A percentile compares a stretch with the other conserved stretches of the same genome.
phyloP scores from a whole-genome alignment of 2,888 invertebrate genomes.

The Microplitis manilae region DNA sequence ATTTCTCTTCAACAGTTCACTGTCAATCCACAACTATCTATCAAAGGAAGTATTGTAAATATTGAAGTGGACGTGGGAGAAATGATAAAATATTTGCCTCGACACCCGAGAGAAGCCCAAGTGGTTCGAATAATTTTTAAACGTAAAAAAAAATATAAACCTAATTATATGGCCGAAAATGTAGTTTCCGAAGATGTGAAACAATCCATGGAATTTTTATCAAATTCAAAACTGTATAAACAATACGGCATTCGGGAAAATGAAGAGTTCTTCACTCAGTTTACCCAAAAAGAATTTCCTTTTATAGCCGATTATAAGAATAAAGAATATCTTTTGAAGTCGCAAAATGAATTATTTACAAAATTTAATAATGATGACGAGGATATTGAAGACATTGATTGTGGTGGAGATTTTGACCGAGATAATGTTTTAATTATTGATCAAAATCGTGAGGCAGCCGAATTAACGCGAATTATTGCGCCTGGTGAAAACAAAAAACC shows the following conservation, averaged over 20 bases:
- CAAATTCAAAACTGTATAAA: not conserved
- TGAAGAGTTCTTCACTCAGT: not conserved
- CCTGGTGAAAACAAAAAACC: constrained; percentile 3
- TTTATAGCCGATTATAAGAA: not conserved
- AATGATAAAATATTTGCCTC: no score
- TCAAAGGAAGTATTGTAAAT: no score
- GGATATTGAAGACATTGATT: not conserved
- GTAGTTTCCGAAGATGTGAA: not conserved
- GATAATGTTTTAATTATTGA: not conserved
- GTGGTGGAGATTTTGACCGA: not conserved
- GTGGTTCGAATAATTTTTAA: no score
- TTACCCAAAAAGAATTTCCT: constrained; percentile 1
- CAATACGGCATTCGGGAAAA: not conserved
- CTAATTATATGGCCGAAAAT: no score
- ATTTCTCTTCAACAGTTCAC: no score
- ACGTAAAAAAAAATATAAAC: no score
- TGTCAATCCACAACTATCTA: no score
- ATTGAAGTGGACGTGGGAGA: no score
- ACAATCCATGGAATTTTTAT: not conserved
- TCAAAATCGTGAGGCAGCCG: not conserved
- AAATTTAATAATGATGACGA: not conserved
- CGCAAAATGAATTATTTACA: not conserved
- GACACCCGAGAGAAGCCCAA: no score
- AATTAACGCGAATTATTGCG: not conserved
- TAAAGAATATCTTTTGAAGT: not conserved